These are phyloP conservation scores for Ranitomeya imitator DNA, from an alignment of 2,113 vertebrate species.

Conservation along the genomic window DNA sequence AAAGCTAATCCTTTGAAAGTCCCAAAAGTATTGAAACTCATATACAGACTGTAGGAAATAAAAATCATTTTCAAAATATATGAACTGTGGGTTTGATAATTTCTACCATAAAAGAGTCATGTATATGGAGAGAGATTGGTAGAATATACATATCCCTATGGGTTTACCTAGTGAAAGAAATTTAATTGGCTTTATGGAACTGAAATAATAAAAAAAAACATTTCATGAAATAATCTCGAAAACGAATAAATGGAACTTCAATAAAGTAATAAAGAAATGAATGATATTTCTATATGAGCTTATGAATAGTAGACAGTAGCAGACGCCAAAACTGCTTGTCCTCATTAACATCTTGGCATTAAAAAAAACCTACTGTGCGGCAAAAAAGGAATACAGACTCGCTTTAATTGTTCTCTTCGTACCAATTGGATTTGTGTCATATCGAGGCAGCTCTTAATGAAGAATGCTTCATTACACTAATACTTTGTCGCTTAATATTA, in stretches of 20 bases:
- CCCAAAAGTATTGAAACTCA: neutral
- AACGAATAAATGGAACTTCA: neutral
- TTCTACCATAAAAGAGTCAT: slow-evolving; percentile 16
- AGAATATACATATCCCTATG: slow-evolving; percentile 4
- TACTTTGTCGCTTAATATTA: slow-evolving; percentile 52
- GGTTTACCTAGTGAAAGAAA: neutral
- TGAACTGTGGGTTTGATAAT: neutral
- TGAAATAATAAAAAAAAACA: neutral
- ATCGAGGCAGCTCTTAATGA: slow-evolving; percentile 47
- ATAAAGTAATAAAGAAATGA: neutral
- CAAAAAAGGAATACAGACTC: neutral
- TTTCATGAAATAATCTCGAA: neutral
- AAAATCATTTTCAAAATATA: slow-evolving; percentile 15
- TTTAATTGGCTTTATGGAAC: slow-evolving; percentile 9
- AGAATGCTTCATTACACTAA: slow-evolving; percentile 56
- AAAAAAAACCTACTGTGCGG: slow-evolving; percentile 19
- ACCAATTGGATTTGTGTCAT: slow-evolving; percentile 34
- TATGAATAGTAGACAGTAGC: slow-evolving; percentile 24
- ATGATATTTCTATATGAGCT: slow-evolving; percentile 26
- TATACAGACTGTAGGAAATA: slow-evolving; percentile 8
- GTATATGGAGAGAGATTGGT: neutral
- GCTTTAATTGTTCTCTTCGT: slow-evolving; percentile 51
- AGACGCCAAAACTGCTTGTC: slow-evolving; percentile 6
- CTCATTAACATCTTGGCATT: slow-evolving; percentile 35
- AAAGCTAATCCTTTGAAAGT: neutral